A percentile compares a stretch with the other conserved stretches of the same genome.
These are phyloP conservation scores for Agrochola litura DNA, from an alignment of 2,888 invertebrate species.

Conservation along the genomic window DNA sequence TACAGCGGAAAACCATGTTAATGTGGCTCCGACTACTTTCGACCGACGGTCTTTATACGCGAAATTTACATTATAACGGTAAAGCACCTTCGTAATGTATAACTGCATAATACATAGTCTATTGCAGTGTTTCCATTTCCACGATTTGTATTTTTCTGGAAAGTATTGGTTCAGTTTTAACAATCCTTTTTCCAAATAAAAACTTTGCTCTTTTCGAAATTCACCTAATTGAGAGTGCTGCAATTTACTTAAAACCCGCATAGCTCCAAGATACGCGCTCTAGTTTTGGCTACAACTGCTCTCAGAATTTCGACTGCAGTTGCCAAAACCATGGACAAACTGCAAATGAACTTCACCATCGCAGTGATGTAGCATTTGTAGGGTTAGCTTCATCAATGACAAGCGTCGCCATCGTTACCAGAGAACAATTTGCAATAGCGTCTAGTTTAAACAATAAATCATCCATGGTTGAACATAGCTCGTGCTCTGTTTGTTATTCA, in stretches of 20 bases:
- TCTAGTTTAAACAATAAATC: conserved; percentile 54
- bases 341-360: conserved; percentile 42
- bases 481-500: conserved; percentile 60
- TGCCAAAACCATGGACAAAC: conserved; percentile 26
- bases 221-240: conserved; percentile 24
- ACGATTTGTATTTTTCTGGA: conserved; percentile 5
- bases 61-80: conserved; percentile 41
- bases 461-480: conserved; percentile 44
- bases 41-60: conserved; percentile 14
- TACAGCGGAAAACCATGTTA: conserved; percentile 34
- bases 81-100: conserved; percentile 26
- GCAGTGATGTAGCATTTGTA: conserved; percentile 8
- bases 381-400: conserved; percentile 9
- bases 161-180: neutral
- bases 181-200: neutral
- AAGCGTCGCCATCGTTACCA: conserved; percentile 17
- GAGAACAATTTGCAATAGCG: conserved; percentile 30
- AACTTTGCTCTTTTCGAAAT: conserved; percentile 15
- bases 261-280: conserved; percentile 16
- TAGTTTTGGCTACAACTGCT: conserved; percentile 35
- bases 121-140: neutral
- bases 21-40: conserved; percentile 29
- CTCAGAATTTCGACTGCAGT: conserved; percentile 6
- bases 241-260: conserved; percentile 38
- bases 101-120: conserved; percentile 20